Conservation (phyloP, 2,888 invertebrate genomes). For the Acrobasis consociella region DNA sequence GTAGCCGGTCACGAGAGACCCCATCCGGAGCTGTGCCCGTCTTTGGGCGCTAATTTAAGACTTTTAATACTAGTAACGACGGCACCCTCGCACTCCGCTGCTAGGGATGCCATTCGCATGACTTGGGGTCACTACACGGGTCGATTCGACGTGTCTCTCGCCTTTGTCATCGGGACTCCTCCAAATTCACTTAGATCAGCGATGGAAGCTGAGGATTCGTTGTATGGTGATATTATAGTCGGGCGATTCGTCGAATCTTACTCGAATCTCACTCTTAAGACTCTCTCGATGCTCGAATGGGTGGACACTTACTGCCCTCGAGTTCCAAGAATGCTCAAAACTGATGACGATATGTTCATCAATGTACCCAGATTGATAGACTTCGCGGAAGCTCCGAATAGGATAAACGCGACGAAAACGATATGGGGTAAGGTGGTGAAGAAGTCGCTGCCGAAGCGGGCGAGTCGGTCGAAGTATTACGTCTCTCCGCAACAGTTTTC, state of each 20-base stretch:
- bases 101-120: slow-evolving; percentile 89
- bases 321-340: slow-evolving; percentile 90
- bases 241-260: slow-evolving; percentile 89
- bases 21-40: slow-evolving; percentile 86
- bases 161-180: slow-evolving; percentile 85
- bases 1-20: slow-evolving; percentile 86
- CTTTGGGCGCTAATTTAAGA: slow-evolving; percentile 83
- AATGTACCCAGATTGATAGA: slow-evolving; percentile 88
- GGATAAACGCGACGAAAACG: slow-evolving; percentile 84
- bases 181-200: slow-evolving; percentile 72
- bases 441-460: slow-evolving; percentile 93
- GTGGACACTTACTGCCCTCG: slow-evolving; percentile 88
- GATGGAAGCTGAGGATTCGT: slow-evolving; percentile 85
- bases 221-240: slow-evolving; percentile 90
- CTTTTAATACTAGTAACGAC: slow-evolving; percentile 88
- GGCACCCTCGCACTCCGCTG: slow-evolving; percentile 87
- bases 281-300: slow-evolving; percentile 92
- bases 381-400: slow-evolving; percentile 84
- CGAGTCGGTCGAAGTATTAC: slow-evolving; percentile 93
- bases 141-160: slow-evolving; percentile 85
- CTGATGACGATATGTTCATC: slow-evolving; percentile 95
- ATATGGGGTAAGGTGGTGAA: slow-evolving; percentile 92
- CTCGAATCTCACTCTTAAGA: slow-evolving; percentile 92
- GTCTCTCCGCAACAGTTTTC: slow-evolving; percentile 90
- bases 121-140: slow-evolving; percentile 91